A percentile compares a stretch with the other conserved stretches of the same genome.
phyloP scores from a whole-genome alignment of 2,797 vertebrate genomes.

The Lepilemur ruficaudatus region DNA sequence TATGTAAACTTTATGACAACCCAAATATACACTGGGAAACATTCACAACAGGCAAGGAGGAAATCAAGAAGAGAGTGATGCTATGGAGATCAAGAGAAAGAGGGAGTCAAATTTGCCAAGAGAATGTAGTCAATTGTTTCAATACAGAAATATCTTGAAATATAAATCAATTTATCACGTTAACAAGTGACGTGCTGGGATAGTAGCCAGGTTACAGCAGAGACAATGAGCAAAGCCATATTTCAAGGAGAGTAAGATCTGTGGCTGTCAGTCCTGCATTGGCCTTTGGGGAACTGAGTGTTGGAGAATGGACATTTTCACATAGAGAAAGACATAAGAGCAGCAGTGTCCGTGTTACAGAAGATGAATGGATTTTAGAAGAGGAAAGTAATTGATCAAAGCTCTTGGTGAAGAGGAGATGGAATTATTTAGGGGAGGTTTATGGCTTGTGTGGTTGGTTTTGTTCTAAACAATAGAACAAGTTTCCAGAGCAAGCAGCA shows the following conservation, averaged over 20 bases:
- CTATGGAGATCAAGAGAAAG: not conserved
- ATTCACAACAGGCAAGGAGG: not conserved
- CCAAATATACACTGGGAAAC: not conserved
- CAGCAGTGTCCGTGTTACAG: not conserved
- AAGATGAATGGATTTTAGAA: not conserved
- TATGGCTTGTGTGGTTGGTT: not conserved
- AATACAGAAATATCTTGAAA: not conserved
- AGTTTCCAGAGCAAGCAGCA: not conserved
- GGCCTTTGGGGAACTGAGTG: not conserved
- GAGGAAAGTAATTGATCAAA: not conserved
- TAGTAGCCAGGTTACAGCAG: too few relatives aligned
- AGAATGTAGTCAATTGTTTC: too few relatives aligned
- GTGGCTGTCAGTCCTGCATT: not conserved
- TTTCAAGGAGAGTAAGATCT: not conserved
- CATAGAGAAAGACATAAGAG: not conserved
- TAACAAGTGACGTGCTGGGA: not conserved
- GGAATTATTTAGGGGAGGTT: not conserved
- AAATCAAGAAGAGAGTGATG: not conserved
- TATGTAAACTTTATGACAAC: not conserved
- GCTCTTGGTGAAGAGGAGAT: not conserved
- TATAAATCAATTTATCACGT: not conserved
- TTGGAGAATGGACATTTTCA: not conserved
- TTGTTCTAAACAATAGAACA: not conserved
- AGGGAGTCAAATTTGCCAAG: not conserved
- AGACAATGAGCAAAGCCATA: not conserved